Conservation (phyloP, 2,797 vertebrate genomes). For the Lacerta viridis region DNA sequence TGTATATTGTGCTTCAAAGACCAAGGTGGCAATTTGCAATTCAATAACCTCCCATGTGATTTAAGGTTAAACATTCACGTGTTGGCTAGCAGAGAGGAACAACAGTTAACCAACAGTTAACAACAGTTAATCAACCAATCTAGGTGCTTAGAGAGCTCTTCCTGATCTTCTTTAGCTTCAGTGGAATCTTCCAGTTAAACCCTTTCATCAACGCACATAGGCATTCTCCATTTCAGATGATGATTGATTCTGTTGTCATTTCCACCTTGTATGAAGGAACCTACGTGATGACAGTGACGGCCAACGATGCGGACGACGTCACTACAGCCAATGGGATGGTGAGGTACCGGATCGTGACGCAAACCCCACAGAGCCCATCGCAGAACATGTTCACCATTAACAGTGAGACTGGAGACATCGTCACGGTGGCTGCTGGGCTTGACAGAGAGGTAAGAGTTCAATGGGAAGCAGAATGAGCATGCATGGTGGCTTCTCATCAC, state of each 20-base stretch:
- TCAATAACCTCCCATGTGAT: too few relatives aligned
- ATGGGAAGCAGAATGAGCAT: not conserved
- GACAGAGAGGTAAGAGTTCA: slow-evolving; percentile 90
- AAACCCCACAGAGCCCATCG: slow-evolving; percentile 93
- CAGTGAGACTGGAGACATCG: slow-evolving; percentile 94
- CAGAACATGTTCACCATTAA: slow-evolving; percentile 98
- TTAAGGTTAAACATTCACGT: too few relatives aligned
- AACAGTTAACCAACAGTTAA: too few relatives aligned
- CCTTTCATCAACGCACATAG: too few relatives aligned
- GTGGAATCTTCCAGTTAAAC: too few relatives aligned
- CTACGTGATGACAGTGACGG: slow-evolving; percentile 95
- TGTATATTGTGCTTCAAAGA: too few relatives aligned
- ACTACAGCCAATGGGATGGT: slow-evolving; percentile 96
- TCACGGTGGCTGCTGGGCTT: slow-evolving; percentile 93
- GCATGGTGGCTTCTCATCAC: not conserved
- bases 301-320: slow-evolving; percentile 92
- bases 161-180: too few relatives aligned
- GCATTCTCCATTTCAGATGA: not conserved
- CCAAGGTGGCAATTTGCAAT: too few relatives aligned
- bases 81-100: too few relatives aligned
- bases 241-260: not conserved
- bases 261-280: slow-evolving; percentile 83
- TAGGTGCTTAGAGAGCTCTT: too few relatives aligned
- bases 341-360: slow-evolving; percentile 92
- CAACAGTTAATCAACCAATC: too few relatives aligned